These are phyloP conservation scores for Antheraea assamensis DNA, from an alignment of 2,888 invertebrate species.

Conservation along the genomic window DNA sequence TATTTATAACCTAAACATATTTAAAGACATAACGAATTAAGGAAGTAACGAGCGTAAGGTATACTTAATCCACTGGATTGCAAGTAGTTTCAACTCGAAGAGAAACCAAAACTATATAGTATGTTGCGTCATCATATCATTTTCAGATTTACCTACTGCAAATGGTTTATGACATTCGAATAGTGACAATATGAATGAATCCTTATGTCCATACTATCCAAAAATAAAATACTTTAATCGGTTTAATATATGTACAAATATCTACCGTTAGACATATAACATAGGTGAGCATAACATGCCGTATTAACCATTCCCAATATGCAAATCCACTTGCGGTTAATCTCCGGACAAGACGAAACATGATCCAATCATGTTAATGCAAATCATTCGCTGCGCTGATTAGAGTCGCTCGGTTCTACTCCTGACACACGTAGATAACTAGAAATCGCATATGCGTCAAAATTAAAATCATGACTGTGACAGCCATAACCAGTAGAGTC, in stretches of 20 bases:
- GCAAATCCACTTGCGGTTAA: slow-evolving; percentile 29
- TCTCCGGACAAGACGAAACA: slow-evolving; percentile 32
- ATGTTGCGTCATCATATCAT: no score
- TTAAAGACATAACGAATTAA: no score
- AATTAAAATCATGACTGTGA: not conserved
- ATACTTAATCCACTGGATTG: no score
- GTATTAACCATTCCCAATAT: slow-evolving; percentile 28
- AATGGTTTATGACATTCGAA: no score
- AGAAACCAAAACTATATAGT: no score
- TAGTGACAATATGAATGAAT: no score
- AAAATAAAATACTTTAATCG: not conserved
- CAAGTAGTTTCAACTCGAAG: no score
- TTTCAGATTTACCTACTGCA: no score
- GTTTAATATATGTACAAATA: not conserved
- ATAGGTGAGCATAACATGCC: slow-evolving; percentile 19
- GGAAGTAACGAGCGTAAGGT: no score
- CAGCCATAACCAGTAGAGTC: not conserved
- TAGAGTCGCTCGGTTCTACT: slow-evolving; percentile 5
- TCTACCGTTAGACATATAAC: not conserved
- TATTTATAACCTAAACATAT: no score
- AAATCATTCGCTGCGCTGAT: slow-evolving; percentile 14
- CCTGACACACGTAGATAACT: not conserved
- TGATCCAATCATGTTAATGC: slow-evolving; percentile 36
- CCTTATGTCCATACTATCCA: not conserved
- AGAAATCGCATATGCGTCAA: not conserved